Percentiles rank a stretch among this genome's conserved stretches.
Conservation (phyloP, 2,888 invertebrate genomes). For the Elysia crispata region DNA sequence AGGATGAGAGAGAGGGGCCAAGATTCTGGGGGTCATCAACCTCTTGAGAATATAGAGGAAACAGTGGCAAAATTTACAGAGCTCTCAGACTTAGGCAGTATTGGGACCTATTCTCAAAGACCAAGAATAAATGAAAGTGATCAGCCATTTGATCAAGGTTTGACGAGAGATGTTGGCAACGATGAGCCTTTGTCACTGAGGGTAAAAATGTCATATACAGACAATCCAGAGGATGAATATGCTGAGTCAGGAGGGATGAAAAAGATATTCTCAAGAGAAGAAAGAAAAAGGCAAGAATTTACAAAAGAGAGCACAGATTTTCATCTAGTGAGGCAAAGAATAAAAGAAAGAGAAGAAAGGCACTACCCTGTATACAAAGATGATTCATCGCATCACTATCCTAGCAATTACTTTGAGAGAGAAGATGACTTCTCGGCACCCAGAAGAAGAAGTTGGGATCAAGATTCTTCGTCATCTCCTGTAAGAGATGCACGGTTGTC, state of each 20-base stretch:
- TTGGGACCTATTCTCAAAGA: not conserved
- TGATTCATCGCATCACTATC: not conserved
- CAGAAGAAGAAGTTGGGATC: slow-evolving; percentile 10
- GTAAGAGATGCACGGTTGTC: slow-evolving; percentile 31
- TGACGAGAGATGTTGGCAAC: not conserved
- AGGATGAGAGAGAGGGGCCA: not conserved
- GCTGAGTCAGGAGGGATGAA: not conserved
- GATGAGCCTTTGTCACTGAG: slow-evolving; percentile 18
- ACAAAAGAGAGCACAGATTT: not conserved
- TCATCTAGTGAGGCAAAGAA: not conserved
- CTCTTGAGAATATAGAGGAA: not conserved
- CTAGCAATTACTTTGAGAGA: not conserved
- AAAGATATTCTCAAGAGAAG: not conserved
- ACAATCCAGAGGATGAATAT: not conserved
- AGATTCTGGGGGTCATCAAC: not conserved
- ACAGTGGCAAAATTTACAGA: not conserved
- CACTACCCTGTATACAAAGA: not conserved
- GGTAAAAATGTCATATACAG: not conserved
- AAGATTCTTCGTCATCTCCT: slow-evolving; percentile 19
- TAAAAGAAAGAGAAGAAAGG: slow-evolving; percentile 1
- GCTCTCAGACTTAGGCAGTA: not conserved
- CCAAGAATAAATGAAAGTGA: slow-evolving; percentile 9
- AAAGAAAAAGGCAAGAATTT: not conserved
- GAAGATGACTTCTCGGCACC: not conserved
- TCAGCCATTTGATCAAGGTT: too few relatives aligned